Conservation (phyloP, 2,888 invertebrate genomes). For the Paralinhomoeus sp. region DNA sequence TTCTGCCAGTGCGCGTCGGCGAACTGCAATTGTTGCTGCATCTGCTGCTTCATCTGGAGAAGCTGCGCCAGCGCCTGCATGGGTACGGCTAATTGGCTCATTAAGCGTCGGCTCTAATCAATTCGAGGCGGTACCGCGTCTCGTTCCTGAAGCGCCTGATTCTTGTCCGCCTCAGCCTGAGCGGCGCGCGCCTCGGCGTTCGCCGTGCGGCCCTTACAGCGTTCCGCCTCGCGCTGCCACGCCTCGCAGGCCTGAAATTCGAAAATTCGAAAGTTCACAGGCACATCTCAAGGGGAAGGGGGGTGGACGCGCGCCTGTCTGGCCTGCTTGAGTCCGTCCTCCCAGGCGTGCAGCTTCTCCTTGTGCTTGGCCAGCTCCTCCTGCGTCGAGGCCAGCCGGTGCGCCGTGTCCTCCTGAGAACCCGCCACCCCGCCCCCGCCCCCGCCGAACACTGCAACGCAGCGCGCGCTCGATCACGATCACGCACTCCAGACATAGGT, state of each 20-base stretch:
- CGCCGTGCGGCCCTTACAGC: background rate
- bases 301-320: constrained; percentile 3
- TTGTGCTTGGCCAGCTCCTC: constrained; percentile 2
- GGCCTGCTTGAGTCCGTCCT: constrained; percentile 11
- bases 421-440: too few species aligned
- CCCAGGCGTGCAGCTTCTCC: constrained; percentile 7
- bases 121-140: background rate
- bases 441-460: too few species aligned
- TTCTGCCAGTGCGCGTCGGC: too few species aligned
- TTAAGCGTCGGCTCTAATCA: too few species aligned
- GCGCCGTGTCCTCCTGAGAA: background rate
- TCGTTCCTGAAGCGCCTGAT: background rate
- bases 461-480: too few species aligned
- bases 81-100: too few species aligned
- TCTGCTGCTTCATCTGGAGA: too few species aligned
- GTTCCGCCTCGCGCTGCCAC: constrained; percentile 4
- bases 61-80: too few species aligned
- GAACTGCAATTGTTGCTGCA: too few species aligned
- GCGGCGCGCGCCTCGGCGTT: background rate
- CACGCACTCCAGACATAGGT: too few species aligned
- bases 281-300: background rate
- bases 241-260: constrained; percentile 4
- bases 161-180: background rate
- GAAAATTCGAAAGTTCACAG: too few species aligned
- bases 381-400: constrained; percentile 1